Percentiles rank a stretch among this genome's conserved stretches.
Evolutionary conservation across 1,140 invertebrate genomes (phyloP).

Genomic region (Gyrodactylus bullatarudis): DNA sequence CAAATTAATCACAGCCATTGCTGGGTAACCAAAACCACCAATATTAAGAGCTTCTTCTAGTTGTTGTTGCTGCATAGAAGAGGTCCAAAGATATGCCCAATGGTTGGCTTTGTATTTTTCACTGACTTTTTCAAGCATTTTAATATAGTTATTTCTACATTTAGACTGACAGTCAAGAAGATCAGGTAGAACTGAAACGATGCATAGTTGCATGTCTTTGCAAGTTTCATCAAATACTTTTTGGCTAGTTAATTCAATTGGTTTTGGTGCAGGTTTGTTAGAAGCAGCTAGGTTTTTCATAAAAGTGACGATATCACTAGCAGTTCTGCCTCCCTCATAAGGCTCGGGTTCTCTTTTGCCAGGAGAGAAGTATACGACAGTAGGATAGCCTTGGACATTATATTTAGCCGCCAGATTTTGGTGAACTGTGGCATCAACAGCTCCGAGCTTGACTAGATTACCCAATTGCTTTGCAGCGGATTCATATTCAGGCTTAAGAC

Average conservation of each 20-base stretch:
- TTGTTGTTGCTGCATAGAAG: constrained; percentile 44
- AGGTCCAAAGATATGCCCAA: constrained; percentile 89
- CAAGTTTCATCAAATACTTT: constrained; percentile 35
- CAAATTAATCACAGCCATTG: constrained; percentile 69
- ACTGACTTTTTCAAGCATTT: constrained; percentile 35
- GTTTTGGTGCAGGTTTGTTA: constrained; percentile 19
- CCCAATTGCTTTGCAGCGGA: constrained; percentile 64
- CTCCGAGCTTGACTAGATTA: constrained; percentile 63
- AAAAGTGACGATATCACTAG: constrained; percentile 55
- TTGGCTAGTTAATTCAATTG: constrained; percentile 19
- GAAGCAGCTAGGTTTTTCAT: constrained; percentile 48
- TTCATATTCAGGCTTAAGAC: constrained; percentile 65
- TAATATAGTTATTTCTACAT: constrained; percentile 58
- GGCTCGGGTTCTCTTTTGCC: constrained; percentile 42
- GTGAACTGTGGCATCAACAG: constrained; percentile 71
- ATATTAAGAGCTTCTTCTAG: constrained; percentile 62
- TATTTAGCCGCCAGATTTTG: constrained; percentile 31
- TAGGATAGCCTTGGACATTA: constrained; percentile 60
- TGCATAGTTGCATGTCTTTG: constrained; percentile 50
- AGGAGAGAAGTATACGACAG: constrained; percentile 64
- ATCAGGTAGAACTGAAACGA: constrained; percentile 67
- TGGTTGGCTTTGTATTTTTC: constrained; percentile 74
- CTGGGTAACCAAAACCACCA: constrained; percentile 36
- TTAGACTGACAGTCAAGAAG: constrained; percentile 78
- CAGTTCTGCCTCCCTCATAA: constrained; percentile 49